Percentiles rank a stretch among this genome's conserved stretches.
Conservation (phyloP, 2,797 vertebrate species). For the Esox lucius region DNA sequence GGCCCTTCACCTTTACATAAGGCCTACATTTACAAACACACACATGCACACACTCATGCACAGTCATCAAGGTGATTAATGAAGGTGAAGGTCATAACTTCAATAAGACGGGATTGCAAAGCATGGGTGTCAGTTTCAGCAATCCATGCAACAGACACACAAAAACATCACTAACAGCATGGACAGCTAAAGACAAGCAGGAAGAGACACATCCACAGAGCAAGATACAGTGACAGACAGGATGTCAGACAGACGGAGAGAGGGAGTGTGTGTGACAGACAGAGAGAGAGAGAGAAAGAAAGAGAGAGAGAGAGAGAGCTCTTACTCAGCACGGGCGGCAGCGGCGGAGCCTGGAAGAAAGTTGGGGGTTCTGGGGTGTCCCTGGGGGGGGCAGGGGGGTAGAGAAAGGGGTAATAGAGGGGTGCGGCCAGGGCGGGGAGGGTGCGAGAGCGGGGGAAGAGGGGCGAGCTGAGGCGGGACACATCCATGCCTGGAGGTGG, state of each 20-base stretch:
- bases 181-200: neutral
- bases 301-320: conserved; percentile 45
- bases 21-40: neutral
- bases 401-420: conserved; percentile 81
- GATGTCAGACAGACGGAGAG: neutral
- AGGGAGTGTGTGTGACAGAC: neutral
- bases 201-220: conserved; percentile 35
- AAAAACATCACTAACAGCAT: neutral
- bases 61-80: neutral
- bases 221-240: neutral
- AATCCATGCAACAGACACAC: neutral
- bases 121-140: neutral
- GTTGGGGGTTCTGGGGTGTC: conserved; percentile 68
- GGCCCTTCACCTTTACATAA: conserved; percentile 3
- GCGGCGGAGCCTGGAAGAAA: conserved; percentile 73
- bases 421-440: conserved; percentile 81
- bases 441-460: conserved; percentile 87
- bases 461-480: conserved; percentile 81
- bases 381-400: conserved; percentile 65
- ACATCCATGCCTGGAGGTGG: conserved; percentile 72
- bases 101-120: neutral
- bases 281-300: conserved; percentile 45
- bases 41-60: neutral
- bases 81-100: neutral
- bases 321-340: conserved; percentile 78